phyloP scores from a whole-genome alignment of 2,888 invertebrate genomes.

The Cordilura impudica region DNA sequence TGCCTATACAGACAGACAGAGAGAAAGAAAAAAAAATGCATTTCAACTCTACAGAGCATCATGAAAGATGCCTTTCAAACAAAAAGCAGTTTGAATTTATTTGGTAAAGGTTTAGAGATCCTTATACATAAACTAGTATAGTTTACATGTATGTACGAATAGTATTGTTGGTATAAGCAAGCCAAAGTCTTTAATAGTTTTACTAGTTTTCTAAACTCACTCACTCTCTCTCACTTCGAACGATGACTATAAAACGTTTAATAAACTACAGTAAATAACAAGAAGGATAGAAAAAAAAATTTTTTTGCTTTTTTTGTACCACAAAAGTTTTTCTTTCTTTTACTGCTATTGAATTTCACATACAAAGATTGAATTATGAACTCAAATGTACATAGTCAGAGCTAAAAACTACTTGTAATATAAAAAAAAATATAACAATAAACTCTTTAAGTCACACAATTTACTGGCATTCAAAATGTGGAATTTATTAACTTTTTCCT shows the following conservation, averaged over 20 bases:
- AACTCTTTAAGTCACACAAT: not conserved
- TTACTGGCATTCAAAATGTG: not conserved
- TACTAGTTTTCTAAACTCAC: slow-evolving; percentile 1
- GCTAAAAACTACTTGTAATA: no score
- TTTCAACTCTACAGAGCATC: not conserved
- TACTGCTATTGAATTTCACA: not conserved
- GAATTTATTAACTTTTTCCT: not conserved
- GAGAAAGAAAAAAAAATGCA: not conserved
- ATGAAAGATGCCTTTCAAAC: slow-evolving; percentile 21
- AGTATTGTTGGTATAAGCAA: not conserved
- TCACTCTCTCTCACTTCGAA: not conserved
- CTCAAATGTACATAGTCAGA: not conserved
- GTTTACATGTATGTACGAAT: not conserved
- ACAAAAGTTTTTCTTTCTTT: not conserved
- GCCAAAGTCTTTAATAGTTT: slow-evolving; percentile 6
- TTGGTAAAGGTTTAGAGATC: not conserved
- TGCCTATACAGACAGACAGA: slow-evolving; percentile 15
- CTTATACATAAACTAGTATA: no score
- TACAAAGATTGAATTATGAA: not conserved
- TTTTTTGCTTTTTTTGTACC: not conserved
- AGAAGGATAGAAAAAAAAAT: not conserved
- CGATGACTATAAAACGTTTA: slow-evolving; percentile 34
- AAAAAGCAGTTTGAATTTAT: not conserved
- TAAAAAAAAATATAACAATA: not conserved
- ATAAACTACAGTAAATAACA: not conserved